Evolutionary conservation across 2,797 vertebrate genomes (phyloP), one percentile per base, ranked within the genome.

Genomic region (Melanotaenia maccullochi): DNA sequence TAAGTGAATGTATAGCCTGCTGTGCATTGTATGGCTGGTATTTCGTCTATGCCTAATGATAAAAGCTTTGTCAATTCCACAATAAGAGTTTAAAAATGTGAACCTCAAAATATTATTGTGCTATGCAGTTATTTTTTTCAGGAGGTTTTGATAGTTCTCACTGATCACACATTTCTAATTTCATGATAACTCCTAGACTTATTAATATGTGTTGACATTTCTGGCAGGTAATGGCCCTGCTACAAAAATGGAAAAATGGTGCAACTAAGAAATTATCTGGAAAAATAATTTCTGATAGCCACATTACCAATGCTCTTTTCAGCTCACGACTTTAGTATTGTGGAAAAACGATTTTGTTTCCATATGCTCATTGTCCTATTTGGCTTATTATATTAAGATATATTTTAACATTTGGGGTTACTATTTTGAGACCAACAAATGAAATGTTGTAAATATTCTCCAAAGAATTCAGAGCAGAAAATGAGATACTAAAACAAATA

Each of bases 1-100:
- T 90, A 88, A 90, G 84, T 92, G 92, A 92, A 93, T 93, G 90
- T 86, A 89, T 85, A 84, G 81, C 93, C 92, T 90, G 91, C 93
- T 94, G 93, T 92, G 93, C 90, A 91, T 93, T 93, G 90, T 90
- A 83, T 81, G 76, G 79, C 81, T 78, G 74, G 72, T 68, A 82
- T 87, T 88, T 86, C 87, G 85, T 85, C 82, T 88, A 88, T 85
- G 82, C 76, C 82, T 90, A 86, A 90, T 91, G 86, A 90, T 84
- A 78, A 87, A 88, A 87, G 81, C 84, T 87, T 88, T 87, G 89
- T 93, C 90, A 88, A 88, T 88, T 87, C 83, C 49, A 80, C 87
- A 85, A 89, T 90, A 85, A 78, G 84, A 89, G 81, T 92, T 91
- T 90, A 90, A 94, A 90, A 90, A 83, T 87, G 73, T 88, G 83